These are phyloP conservation scores for Andrena hattorfiana DNA, from an alignment of 2,888 invertebrate genomes.

Conservation along the genomic window DNA sequence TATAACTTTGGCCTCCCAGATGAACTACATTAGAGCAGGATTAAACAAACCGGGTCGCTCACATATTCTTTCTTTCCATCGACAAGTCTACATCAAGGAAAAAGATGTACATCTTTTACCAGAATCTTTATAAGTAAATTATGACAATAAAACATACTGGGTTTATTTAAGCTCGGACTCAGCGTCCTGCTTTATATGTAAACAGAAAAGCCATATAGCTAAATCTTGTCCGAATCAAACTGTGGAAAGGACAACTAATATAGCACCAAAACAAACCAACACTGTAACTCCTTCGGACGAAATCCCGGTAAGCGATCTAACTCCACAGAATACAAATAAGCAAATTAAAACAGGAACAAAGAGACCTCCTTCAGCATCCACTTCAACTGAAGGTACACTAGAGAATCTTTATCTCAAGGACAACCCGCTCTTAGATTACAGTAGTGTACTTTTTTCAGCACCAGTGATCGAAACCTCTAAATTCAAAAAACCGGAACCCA, in stretches of 20 bases:
- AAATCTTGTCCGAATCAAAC: neutral
- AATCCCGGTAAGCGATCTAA: neutral
- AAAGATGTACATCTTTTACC: neutral
- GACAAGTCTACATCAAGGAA: constrained; percentile 1
- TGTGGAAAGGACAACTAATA: neutral
- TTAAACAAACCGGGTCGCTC: neutral
- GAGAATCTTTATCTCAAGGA: neutral
- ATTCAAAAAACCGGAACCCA: neutral
- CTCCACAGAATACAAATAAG: too few species aligned
- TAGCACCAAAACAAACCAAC: neutral
- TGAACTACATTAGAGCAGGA: neutral
- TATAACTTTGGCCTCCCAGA: neutral
- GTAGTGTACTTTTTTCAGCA: neutral
- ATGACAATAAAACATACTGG: neutral
- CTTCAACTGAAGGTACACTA: neutral
- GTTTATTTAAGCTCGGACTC: neutral
- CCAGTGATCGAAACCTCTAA: neutral
- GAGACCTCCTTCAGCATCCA: neutral
- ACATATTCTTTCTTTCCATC: neutral
- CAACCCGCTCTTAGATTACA: neutral
- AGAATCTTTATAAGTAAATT: neutral
- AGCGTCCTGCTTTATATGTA: neutral
- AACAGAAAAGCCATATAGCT: neutral
- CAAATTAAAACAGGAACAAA: too few species aligned
- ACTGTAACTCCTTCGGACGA: neutral